These are phyloP conservation scores for honey bee (Apis mellifera) DNA, from an alignment of 1,140 invertebrate genomes.

Conservation along the genomic window Amel_HAv3.1 CM009942.2:8051501-8052000, in stretches of 20 bases:
- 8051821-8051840: neutral
- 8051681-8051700: neutral
- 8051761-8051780: neutral
- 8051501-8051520: too few species aligned
- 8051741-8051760: neutral
- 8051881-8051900: too few species aligned
- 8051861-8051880: neutral
- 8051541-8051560: too few species aligned
- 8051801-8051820: neutral
- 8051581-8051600: too few species aligned
- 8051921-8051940: neutral
- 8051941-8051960: neutral
- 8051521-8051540: too few species aligned
- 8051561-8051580: too few species aligned
- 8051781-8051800: neutral
- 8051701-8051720: neutral
- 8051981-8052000: neutral
- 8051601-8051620: too few species aligned
- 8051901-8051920: neutral
- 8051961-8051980: neutral
- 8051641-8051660: too few species aligned
- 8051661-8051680: neutral
- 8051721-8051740: neutral
- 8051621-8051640: too few species aligned
- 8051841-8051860: neutral